phyloP scores from a whole-genome alignment of 2,888 invertebrate species.

The Stenichneumon culpator region DNA sequence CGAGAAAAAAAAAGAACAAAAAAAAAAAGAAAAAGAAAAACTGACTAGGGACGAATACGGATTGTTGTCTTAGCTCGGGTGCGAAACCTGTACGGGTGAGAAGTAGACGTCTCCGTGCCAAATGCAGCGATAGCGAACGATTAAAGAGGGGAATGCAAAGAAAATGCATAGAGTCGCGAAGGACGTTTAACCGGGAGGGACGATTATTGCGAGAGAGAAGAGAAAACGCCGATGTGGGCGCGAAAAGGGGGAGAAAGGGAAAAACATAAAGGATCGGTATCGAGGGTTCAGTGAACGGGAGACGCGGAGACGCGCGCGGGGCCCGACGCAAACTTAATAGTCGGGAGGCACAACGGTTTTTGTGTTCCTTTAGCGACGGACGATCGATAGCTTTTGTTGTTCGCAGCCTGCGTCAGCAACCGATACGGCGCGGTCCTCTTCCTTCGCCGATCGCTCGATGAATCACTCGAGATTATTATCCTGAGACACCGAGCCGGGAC shows the following conservation, averaged over 20 bases:
- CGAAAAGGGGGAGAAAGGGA: constrained; percentile 31
- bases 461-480: constrained; percentile 52
- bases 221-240: constrained; percentile 35
- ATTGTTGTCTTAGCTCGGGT: constrained; percentile 39
- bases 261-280: constrained; percentile 37
- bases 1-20: constrained; percentile 21
- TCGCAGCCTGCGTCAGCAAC: constrained; percentile 30
- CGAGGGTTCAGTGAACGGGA: constrained; percentile 45
- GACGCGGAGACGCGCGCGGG: neutral
- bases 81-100: constrained; percentile 52
- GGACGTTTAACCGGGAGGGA: constrained; percentile 32
- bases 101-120: constrained; percentile 54
- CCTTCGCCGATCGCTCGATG: constrained; percentile 23
- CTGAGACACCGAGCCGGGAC: constrained; percentile 16
- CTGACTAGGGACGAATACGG: constrained; percentile 39
- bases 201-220: constrained; percentile 25
- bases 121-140: constrained; percentile 33
- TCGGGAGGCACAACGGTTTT: constrained; percentile 6
- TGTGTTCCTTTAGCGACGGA: constrained; percentile 10
- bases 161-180: constrained; percentile 46
- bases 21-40: constrained; percentile 18
- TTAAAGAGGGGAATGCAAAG: constrained; percentile 33
- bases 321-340: constrained; percentile 9
- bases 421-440: constrained; percentile 13
- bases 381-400: constrained; percentile 38